A percentile compares a stretch with the other conserved stretches of the same genome.
These are phyloP conservation scores for Agrochola macilenta DNA, from an alignment of 2,888 invertebrate species.

Conservation along the genomic window DNA sequence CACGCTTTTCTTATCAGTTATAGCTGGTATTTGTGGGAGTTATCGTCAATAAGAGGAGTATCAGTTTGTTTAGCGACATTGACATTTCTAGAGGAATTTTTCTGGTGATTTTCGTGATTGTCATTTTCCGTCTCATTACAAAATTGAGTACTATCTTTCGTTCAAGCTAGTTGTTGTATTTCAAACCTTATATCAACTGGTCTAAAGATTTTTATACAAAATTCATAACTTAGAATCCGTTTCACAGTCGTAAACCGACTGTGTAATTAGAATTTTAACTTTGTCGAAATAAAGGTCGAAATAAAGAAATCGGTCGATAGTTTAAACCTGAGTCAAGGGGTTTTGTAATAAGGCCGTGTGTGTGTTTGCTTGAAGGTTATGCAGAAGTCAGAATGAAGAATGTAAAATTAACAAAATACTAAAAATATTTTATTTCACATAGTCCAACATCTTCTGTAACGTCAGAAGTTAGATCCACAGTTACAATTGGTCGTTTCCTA, in stretches of 20 bases:
- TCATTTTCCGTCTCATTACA: background rate
- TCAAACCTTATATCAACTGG: background rate
- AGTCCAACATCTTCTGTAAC: background rate
- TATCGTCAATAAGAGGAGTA: background rate
- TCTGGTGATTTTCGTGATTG: background rate
- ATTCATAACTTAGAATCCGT: background rate
- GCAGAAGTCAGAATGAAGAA: background rate
- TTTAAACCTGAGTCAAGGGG: no score
- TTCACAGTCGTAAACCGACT: background rate
- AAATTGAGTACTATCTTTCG: background rate
- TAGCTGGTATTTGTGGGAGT: conserved; percentile 25
- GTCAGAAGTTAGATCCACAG: no score
- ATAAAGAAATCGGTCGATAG: background rate
- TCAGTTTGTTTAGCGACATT: conserved; percentile 15
- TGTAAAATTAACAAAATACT: background rate
- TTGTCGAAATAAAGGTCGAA: background rate
- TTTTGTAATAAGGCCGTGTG: background rate
- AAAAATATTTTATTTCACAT: background rate
- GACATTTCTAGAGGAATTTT: background rate
- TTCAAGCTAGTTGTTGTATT: background rate
- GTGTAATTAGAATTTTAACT: background rate
- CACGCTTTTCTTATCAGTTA: conserved; percentile 44
- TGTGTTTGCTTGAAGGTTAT: background rate
- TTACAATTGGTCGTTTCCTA: background rate
- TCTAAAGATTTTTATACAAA: background rate